Evolutionary conservation across 2,888 invertebrate genomes (phyloP).

Genomic region (Sinotaia quadrata): DNA sequence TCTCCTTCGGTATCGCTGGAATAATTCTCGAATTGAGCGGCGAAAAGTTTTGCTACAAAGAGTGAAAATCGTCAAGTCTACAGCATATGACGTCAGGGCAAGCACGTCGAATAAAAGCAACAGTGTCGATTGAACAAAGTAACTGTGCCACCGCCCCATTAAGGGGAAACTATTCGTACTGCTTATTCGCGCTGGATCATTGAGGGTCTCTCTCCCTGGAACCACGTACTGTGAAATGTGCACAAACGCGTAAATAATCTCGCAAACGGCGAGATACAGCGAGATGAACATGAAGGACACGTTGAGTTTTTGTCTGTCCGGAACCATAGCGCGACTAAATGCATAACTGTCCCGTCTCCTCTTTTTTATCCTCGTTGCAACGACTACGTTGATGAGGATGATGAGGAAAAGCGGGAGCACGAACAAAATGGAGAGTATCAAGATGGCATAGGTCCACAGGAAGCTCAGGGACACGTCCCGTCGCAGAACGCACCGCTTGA

Average conservation of each 20-base stretch:
- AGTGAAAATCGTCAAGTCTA: conserved; percentile 34
- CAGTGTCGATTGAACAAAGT: conserved; percentile 23
- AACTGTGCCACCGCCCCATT: conserved; percentile 32
- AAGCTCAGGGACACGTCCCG: conserved; percentile 10
- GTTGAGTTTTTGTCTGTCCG: conserved; percentile 30
- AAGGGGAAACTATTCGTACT: conserved; percentile 6
- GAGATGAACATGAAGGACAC: conserved; percentile 34
- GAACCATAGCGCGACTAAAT: conserved; percentile 33
- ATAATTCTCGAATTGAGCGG: neutral
- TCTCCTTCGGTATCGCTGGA: conserved; percentile 13
- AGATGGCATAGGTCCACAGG: conserved; percentile 32
- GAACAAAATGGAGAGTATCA: conserved; percentile 29
- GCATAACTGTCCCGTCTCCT: conserved; percentile 24
- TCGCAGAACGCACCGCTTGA: conserved; percentile 20
- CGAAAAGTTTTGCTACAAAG: conserved; percentile 35
- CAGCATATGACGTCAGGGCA: conserved; percentile 33
- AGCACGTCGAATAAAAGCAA: conserved; percentile 30
- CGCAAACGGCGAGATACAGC: conserved; percentile 35
- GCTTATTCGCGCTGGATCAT: neutral
- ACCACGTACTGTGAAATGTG: conserved; percentile 33
- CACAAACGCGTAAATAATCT: conserved; percentile 36
- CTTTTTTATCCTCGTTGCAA: conserved; percentile 15
- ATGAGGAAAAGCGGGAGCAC: conserved; percentile 27
- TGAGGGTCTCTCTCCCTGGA: neutral
- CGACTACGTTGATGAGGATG: conserved; percentile 28